Base-by-base conservation (phyloP, 2,888 invertebrate genomes). In the Eupithecia abbreviata region DNA sequence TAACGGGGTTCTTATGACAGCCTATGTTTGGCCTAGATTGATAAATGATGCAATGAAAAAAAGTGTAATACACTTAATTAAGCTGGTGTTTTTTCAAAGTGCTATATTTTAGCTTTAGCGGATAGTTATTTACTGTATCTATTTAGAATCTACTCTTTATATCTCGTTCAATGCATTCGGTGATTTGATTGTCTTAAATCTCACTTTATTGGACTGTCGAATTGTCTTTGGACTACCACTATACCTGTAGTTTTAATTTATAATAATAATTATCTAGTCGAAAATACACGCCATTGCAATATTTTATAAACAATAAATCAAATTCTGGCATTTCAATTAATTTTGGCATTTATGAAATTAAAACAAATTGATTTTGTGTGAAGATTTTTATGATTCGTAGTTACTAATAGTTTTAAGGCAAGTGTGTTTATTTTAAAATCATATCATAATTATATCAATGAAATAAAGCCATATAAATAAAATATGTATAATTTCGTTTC, bases 281-380 rank as follows among this genome's bases (percentile, higher is more conserved):
- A 88, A 93, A 93, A 90, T 91, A 91, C 91, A 91, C 92, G 95
- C 95, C 94, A 95, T 95, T 93, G 93, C 93, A 95, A 93, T 94
- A 93, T 90, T 87, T 87, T 89, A 89, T 88, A 88, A 89, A 30
- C 62, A 62, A 62, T 62, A 30, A 18, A 30, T 4, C 88, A 84
- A 83, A 86, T 85, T 85, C 80, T 85, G 84, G 85, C 86, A 86
- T 85, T 82, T 81, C 77, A 80, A 78, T 79, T 72, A 80, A 76
- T 78, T 76, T 79, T 75, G 84, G 90, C 90, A 90, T 90, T 89
- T 89, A 88, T 86, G 80, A 84, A 82, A 85, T 85, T 86, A 82
- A 80, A 84, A 84, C 84, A 86, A 82, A 83, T 77, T 82, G 68
- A 43, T 47, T 45, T 47, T 75, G 76, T 80, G 76, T 77, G 74